Percentiles rank a stretch among this genome's conserved stretches.
These are phyloP conservation scores for Cydia amplana DNA, from an alignment of 1,140 invertebrate genomes.

Conservation along the genomic window DNA sequence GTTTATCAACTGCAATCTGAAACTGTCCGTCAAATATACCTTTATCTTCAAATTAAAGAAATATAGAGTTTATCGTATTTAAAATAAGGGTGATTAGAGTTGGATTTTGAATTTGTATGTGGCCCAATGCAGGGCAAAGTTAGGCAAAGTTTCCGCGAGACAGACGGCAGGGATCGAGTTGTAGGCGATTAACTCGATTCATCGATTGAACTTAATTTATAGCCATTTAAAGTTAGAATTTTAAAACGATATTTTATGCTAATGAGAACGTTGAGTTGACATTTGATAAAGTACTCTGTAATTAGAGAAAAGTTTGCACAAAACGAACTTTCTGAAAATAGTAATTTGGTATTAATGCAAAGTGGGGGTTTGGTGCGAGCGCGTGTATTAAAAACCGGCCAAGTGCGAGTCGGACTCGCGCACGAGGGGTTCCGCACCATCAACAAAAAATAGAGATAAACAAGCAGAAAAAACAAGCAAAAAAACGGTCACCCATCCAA, in stretches of 20 bases:
- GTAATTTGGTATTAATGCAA: not conserved
- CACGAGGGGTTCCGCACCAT: too few species aligned
- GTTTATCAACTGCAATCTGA: conserved; percentile 1
- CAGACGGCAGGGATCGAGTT: conserved; percentile 21
- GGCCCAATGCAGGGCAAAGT: conserved; percentile 36
- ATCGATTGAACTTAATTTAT: conserved; percentile 31
- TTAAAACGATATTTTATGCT: conserved; percentile 21
- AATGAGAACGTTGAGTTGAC: conserved; percentile 4
- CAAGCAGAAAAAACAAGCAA: too few species aligned
- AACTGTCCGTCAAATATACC: not conserved
- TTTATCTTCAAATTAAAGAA: not conserved
- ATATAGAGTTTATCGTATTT: not conserved
- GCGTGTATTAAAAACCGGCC: not conserved
- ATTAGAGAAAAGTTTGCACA: conserved; percentile 17
- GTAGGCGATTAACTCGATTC: conserved; percentile 39
- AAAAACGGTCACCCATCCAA: too few species aligned
- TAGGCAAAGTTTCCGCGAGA: conserved; percentile 37
- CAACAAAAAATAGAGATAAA: too few species aligned
- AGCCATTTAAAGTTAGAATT: conserved; percentile 21
- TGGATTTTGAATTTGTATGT: not conserved
- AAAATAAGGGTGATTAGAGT: not conserved
- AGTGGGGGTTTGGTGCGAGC: not conserved
- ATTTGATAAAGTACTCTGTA: conserved; percentile 1
- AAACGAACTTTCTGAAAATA: not conserved
- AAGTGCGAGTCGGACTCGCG: too few species aligned